Conservation (phyloP, 2,888 invertebrate genomes). For the Steinernema hermaphroditum region DNA sequence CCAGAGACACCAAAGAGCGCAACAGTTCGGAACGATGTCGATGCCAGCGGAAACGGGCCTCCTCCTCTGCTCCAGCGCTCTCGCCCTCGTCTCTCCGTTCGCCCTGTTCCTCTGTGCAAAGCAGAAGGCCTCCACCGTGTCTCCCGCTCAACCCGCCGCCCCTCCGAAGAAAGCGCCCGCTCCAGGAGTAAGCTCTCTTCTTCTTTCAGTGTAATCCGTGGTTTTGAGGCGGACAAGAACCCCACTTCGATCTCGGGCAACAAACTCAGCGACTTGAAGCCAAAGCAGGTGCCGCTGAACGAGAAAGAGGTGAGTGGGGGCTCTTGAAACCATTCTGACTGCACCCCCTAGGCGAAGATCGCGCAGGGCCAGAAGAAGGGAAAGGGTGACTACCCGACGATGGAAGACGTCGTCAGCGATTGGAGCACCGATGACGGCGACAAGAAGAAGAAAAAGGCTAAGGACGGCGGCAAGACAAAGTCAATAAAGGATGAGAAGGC, state of each 20-base stretch:
- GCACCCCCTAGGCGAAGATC: slow-evolving; percentile 15
- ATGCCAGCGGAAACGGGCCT: no score
- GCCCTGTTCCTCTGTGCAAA: not conserved
- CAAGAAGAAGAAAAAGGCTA: not conserved
- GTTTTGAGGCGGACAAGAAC: not conserved
- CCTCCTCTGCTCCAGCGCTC: no score
- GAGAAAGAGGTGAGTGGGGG: not conserved
- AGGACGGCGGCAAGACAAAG: not conserved
- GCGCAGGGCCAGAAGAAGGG: slow-evolving; percentile 29
- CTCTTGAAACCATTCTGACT: not conserved
- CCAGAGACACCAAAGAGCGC: no score
- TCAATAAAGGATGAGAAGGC: not conserved
- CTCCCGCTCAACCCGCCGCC: not conserved
- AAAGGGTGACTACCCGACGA: slow-evolving; percentile 30
- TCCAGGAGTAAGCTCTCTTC: no score
- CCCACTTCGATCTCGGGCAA: not conserved
- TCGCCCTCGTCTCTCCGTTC: not conserved
- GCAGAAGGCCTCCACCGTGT: not conserved
- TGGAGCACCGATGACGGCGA: slow-evolving; percentile 21
- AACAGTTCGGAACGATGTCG: no score
- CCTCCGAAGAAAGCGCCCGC: not conserved
- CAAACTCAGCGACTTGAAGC: not conserved
- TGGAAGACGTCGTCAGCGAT: slow-evolving; percentile 33
- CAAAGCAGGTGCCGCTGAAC: not conserved
- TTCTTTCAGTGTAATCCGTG: not conserved